Conservation (phyloP, 2,797 vertebrate genomes). For the Melanotaenia trifasciata region DNA sequence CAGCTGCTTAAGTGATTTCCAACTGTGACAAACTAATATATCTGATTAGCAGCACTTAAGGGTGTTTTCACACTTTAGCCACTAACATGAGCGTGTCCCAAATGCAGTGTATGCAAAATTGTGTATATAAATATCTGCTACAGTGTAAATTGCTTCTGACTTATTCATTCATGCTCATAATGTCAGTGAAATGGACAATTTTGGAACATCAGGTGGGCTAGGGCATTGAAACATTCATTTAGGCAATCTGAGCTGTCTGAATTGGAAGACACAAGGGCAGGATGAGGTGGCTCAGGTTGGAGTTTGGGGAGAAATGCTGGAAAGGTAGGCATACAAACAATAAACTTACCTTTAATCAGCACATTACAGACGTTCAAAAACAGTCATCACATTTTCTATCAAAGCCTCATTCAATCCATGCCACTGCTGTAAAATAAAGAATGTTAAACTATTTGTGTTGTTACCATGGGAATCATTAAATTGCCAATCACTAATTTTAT, state of each 20-base stretch:
- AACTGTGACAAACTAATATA: conserved; percentile 30
- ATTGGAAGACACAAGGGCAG: no score
- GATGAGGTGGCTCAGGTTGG: not conserved
- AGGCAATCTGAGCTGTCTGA: not conserved
- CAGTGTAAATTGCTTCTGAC: conserved; percentile 3
- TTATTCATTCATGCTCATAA: conserved; percentile 9
- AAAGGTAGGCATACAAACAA: not conserved
- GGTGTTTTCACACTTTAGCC: conserved; percentile 41
- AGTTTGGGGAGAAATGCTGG: not conserved
- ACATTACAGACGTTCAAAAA: not conserved
- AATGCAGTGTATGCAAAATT: not conserved
- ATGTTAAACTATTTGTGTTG: no score
- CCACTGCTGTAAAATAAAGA: no score
- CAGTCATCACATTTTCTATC: not conserved
- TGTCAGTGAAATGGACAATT: conserved; percentile 1
- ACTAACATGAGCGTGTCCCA: conserved; percentile 4
- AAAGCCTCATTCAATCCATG: no score
- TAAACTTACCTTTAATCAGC: no score
- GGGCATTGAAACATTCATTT: not conserved
- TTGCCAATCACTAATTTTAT: no score
- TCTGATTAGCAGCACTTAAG: conserved; percentile 31
- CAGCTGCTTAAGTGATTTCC: conserved; percentile 26
- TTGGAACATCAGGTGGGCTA: not conserved
- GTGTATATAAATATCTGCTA: conserved; percentile 16
- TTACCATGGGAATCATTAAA: no score